Conservation (phyloP, 2,797 vertebrate genomes). For the Pseudochirops cupreus region DNA sequence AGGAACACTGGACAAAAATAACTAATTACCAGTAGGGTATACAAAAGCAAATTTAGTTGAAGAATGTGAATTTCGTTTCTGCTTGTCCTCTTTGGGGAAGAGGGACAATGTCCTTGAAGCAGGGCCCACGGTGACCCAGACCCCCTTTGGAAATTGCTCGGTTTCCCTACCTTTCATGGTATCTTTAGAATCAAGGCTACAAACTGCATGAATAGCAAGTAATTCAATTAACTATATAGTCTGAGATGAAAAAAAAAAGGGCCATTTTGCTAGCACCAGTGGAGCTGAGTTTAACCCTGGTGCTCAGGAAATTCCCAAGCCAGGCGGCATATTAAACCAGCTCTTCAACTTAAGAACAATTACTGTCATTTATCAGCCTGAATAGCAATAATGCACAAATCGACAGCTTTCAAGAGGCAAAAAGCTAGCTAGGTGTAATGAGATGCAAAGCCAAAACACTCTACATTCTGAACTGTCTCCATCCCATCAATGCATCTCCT, state of each 20-base stretch:
- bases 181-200: constrained; percentile 85
- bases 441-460: constrained; percentile 89
- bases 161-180: constrained; percentile 81
- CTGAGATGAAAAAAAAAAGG: constrained; percentile 84
- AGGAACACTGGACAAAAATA: neutral
- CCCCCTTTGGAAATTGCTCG: constrained; percentile 73
- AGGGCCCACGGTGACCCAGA: constrained; percentile 67
- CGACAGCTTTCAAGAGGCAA: constrained; percentile 90
- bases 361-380: constrained; percentile 92
- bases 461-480: constrained; percentile 87
- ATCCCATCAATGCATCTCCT: constrained; percentile 89
- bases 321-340: constrained; percentile 89
- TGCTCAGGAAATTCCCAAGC: constrained; percentile 88
- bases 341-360: constrained; percentile 92
- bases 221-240: constrained; percentile 89
- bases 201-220: constrained; percentile 86
- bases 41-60: neutral
- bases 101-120: constrained; percentile 74
- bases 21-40: neutral
- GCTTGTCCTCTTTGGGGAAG: neutral
- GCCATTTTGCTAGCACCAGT: constrained; percentile 85
- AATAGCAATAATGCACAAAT: constrained; percentile 91
- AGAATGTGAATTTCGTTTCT: neutral
- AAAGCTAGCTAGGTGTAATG: constrained; percentile 87
- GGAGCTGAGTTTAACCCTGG: constrained; percentile 86